These are phyloP conservation scores for Criorhina ranunculi DNA, from an alignment of 2,888 invertebrate species.

Conservation along the genomic window DNA sequence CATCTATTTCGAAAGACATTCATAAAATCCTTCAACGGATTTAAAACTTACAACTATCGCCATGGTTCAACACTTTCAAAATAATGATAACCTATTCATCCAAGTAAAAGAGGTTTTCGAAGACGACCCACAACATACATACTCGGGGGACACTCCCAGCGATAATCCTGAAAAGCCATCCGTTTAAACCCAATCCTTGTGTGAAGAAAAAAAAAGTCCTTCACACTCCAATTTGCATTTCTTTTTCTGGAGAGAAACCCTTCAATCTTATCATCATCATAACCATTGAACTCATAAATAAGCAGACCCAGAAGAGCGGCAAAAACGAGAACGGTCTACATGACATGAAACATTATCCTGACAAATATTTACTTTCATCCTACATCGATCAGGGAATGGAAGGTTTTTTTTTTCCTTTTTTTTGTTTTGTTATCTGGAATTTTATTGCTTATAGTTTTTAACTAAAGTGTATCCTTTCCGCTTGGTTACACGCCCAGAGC, in stretches of 20 bases:
- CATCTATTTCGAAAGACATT: slow-evolving; percentile 49
- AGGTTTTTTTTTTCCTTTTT: slow-evolving; percentile 5
- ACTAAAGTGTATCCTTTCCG: slow-evolving; percentile 43
- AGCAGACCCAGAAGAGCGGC: slow-evolving; percentile 43
- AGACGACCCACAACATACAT: slow-evolving; percentile 20
- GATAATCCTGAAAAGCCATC: slow-evolving; percentile 60
- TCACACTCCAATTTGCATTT: slow-evolving; percentile 59
- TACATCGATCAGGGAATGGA: slow-evolving; percentile 62
- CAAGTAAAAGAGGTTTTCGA: slow-evolving; percentile 20
- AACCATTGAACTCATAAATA: slow-evolving; percentile 75
- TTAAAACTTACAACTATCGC: slow-evolving; percentile 47
- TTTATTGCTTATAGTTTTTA: slow-evolving; percentile 61
- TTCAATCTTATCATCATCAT: slow-evolving; percentile 74
- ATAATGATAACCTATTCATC: slow-evolving; percentile 66
- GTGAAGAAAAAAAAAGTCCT: slow-evolving; percentile 22
- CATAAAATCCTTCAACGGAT: slow-evolving; percentile 33
- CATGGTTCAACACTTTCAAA: slow-evolving; percentile 56
- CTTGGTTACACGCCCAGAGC: slow-evolving; percentile 29
- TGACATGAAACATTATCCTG: slow-evolving; percentile 75
- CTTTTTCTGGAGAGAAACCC: slow-evolving; percentile 28
- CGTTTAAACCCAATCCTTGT: slow-evolving; percentile 57
- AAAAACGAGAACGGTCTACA: slow-evolving; percentile 60
- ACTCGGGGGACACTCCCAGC: slow-evolving; percentile 46
- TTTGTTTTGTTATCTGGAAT: slow-evolving; percentile 24
- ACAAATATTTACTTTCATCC: slow-evolving; percentile 74